Evolutionary conservation across 1,140 invertebrate genomes (phyloP).

Genomic region (Philaenus spumarius): DNA sequence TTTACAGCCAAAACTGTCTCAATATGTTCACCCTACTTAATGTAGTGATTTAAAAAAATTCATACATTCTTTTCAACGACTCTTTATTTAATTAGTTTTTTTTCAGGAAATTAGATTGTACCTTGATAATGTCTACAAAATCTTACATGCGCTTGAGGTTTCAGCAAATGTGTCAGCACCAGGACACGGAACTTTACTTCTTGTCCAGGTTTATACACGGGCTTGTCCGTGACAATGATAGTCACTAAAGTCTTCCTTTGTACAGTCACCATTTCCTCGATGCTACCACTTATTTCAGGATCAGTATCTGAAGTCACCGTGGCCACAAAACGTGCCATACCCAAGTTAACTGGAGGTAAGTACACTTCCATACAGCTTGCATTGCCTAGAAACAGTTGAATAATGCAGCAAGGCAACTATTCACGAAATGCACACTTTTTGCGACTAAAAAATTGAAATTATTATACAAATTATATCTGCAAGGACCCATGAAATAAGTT

Average conservation of each 20-base stretch:
- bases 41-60: too few species aligned
- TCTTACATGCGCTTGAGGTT: constrained; percentile 7
- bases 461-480: too few species aligned
- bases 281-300: background rate
- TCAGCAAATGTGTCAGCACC: constrained; percentile 1
- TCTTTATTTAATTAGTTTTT: too few species aligned
- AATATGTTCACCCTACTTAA: too few species aligned
- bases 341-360: background rate
- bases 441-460: too few species aligned
- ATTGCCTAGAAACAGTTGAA: background rate
- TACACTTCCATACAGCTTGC: background rate
- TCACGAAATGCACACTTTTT: background rate
- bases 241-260: constrained; percentile 1
- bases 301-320: background rate
- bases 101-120: too few species aligned
- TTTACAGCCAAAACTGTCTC: too few species aligned
- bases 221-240: constrained; percentile 12
- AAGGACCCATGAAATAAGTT: too few species aligned
- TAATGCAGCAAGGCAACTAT: background rate
- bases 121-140: too few species aligned
- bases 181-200: constrained; percentile 13
- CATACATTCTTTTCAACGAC: too few species aligned
- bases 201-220: constrained; percentile 14
- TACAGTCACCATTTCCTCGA: background rate
- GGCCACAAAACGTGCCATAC: background rate